A percentile compares a stretch with the other conserved stretches of the same genome.
Evolutionary conservation across 2,113 vertebrate genomes (phyloP).

Genomic region (Oryzias curvinotus): DNA sequence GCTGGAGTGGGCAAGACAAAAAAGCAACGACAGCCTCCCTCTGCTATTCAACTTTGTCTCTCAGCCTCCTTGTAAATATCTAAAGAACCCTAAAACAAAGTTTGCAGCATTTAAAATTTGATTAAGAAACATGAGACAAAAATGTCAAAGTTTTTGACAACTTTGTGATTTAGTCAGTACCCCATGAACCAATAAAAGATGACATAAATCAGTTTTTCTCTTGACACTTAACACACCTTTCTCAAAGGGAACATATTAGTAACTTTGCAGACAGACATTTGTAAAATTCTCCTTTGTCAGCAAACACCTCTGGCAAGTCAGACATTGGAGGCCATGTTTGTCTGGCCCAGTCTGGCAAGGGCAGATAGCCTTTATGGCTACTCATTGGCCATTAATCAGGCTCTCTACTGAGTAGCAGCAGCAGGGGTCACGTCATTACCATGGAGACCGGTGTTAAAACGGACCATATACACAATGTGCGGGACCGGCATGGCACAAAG

Average conservation of each 20-base stretch:
- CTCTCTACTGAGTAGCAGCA: slow-evolving; percentile 57
- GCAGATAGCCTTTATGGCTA: slow-evolving; percentile 81
- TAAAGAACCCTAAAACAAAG: slow-evolving; percentile 5
- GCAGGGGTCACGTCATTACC: slow-evolving; percentile 76
- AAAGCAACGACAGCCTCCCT: slow-evolving; percentile 15
- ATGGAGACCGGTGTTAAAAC: slow-evolving; percentile 77
- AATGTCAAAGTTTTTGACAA: too few species aligned
- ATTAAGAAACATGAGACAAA: too few species aligned
- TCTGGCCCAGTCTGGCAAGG: slow-evolving; percentile 75
- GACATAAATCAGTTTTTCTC: not conserved
- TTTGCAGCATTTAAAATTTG: not conserved
- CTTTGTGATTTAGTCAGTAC: too few species aligned
- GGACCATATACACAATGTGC: slow-evolving; percentile 68
- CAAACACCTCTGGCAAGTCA: slow-evolving; percentile 57
- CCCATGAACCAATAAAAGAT: too few species aligned
- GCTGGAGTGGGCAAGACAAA: slow-evolving; percentile 30
- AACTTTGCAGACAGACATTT: slow-evolving; percentile 42
- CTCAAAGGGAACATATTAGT: not conserved
- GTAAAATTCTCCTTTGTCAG: slow-evolving; percentile 45
- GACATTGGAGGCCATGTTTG: slow-evolving; percentile 68
- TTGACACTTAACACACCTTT: not conserved
- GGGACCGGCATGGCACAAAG: slow-evolving; percentile 59
- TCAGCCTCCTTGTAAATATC: slow-evolving; percentile 14
- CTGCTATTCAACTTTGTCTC: slow-evolving; percentile 5
- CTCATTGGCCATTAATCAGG: slow-evolving; percentile 77